phyloP scores from a whole-genome alignment of 2,113 vertebrate genomes.

The Bucco capensis region DNA sequence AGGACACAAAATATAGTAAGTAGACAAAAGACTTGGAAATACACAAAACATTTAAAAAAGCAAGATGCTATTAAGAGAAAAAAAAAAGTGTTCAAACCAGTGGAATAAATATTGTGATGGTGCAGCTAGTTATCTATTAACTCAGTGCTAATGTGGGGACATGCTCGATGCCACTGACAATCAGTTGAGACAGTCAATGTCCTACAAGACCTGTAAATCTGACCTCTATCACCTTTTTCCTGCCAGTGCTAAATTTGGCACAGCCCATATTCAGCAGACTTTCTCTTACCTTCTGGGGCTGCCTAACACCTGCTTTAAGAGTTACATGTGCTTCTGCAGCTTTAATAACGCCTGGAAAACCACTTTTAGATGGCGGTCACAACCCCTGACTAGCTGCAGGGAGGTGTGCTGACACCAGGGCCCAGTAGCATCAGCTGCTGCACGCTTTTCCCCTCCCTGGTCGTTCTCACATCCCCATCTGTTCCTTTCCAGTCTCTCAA shows the following conservation, averaged over 20 bases:
- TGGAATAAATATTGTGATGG: conserved; percentile 45
- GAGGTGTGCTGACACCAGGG: conserved; percentile 1
- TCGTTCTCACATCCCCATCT: conserved; percentile 63
- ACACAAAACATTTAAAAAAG: conserved; percentile 13
- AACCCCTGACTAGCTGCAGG: conserved; percentile 27
- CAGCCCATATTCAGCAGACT: conserved; percentile 2
- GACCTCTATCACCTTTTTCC: conserved; percentile 48
- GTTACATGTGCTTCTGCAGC: not conserved
- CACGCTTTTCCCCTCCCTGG: conserved; percentile 15
- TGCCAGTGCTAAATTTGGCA: conserved; percentile 43
- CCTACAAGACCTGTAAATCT: conserved; percentile 37
- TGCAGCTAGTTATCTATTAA: conserved; percentile 43
- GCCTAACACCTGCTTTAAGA: not conserved
- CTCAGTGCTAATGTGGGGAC: conserved; percentile 23
- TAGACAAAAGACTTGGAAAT: conserved; percentile 27
- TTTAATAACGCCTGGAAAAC: conserved; percentile 43
- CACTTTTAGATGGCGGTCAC: not conserved
- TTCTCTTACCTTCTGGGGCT: conserved; percentile 31
- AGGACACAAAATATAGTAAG: conserved; percentile 34
- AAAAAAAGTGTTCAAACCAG: not conserved
- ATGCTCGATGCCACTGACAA: not conserved
- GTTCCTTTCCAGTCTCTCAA: conserved; percentile 62
- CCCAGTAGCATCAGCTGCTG: conserved; percentile 31
- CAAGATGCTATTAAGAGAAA: not conserved
- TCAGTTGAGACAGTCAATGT: not conserved